A percentile compares a stretch with the other conserved stretches of the same genome.
These are phyloP conservation scores for Periophthalmodon schlosseri DNA, from an alignment of 2,113 vertebrate species.

Conservation along the genomic window DNA sequence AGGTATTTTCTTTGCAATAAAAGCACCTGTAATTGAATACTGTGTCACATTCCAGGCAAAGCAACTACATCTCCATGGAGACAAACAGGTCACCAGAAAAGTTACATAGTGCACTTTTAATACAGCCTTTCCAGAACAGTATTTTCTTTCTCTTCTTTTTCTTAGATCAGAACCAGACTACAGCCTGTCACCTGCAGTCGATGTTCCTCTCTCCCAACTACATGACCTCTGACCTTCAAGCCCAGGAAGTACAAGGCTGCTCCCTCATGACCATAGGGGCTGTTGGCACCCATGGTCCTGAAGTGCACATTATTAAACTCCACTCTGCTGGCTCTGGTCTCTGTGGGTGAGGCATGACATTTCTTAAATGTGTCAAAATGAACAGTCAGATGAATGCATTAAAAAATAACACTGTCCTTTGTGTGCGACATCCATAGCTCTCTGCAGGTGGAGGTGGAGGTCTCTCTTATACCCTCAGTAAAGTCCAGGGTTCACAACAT, in stretches of 20 bases:
- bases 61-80: too few relatives aligned
- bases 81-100: not conserved
- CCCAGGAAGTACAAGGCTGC: slow-evolving; percentile 72
- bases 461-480: slow-evolving; percentile 69
- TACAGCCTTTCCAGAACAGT: not conserved
- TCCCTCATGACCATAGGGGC: not conserved
- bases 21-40: not conserved
- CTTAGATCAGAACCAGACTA: slow-evolving; percentile 70
- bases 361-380: not conserved
- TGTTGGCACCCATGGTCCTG: slow-evolving; percentile 17
- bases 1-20: not conserved
- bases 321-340: slow-evolving; percentile 70
- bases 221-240: slow-evolving; percentile 74
- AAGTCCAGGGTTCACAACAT: slow-evolving; percentile 49
- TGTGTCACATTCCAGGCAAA: not conserved
- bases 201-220: slow-evolving; percentile 74
- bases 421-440: slow-evolving; percentile 26
- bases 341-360: slow-evolving; percentile 62
- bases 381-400: not conserved
- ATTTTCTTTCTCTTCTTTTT: not conserved
- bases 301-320: slow-evolving; percentile 78
- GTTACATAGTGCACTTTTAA: not conserved
- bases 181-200: slow-evolving; percentile 69
- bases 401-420: not conserved
- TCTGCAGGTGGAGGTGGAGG: slow-evolving; percentile 72